Percentiles rank a stretch among this genome's conserved stretches.
Conservation (phyloP, 2,888 invertebrate genomes). For the Lithodes maja region DNA sequence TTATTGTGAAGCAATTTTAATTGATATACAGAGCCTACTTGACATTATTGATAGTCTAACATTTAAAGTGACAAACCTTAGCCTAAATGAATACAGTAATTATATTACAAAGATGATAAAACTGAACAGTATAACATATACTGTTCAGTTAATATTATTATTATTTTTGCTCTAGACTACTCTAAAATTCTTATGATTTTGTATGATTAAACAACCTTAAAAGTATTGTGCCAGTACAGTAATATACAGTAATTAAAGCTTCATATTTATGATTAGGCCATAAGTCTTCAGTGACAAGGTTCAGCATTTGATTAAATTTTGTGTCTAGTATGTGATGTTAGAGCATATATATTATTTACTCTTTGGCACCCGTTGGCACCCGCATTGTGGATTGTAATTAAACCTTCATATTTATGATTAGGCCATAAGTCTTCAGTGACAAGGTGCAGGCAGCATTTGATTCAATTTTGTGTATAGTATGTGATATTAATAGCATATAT, state of each 20-base stretch:
- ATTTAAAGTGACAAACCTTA: not conserved
- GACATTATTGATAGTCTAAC: not conserved
- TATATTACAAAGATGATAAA: not conserved
- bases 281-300: not conserved
- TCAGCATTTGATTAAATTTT: not conserved
- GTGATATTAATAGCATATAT: not conserved
- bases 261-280: not conserved
- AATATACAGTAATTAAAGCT: not conserved
- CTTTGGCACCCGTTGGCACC: not conserved
- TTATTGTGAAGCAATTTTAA: too few relatives aligned
- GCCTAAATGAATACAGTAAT: not conserved
- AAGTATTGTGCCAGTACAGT: not conserved
- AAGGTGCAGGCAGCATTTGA: not conserved
- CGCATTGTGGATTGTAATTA: not conserved
- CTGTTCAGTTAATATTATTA: too few relatives aligned
- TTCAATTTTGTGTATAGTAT: not conserved
- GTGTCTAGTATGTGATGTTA: not conserved
- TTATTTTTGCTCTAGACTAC: not conserved
- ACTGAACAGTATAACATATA: not conserved
- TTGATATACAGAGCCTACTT: not conserved
- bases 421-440: not conserved
- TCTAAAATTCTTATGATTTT: not conserved
- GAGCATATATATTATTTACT: not conserved
- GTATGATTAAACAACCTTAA: not conserved
- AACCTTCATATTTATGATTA: not conserved